Evolutionary conservation across 2,797 vertebrate genomes (phyloP).

Genomic region (Coranthus polyacanthus): DNA sequence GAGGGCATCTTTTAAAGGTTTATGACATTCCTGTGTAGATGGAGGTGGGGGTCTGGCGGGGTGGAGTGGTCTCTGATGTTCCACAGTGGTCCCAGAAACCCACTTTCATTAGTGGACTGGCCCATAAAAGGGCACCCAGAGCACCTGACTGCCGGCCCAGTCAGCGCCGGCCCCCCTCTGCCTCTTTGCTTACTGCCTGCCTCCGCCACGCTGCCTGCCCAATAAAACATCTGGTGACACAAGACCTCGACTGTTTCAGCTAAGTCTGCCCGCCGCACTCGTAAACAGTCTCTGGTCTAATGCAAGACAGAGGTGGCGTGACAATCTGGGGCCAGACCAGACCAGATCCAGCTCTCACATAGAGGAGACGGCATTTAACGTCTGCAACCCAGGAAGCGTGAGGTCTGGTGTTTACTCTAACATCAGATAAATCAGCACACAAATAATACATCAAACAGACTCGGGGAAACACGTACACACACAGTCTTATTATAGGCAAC

Average conservation of each 20-base stretch:
- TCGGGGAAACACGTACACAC: constrained; percentile 30
- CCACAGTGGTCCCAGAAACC: constrained; percentile 87
- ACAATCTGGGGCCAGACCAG: constrained; percentile 53
- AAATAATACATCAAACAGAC: constrained; percentile 80
- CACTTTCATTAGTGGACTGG: constrained; percentile 89
- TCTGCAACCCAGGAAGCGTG: constrained; percentile 37
- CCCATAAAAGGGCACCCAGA: constrained; percentile 89
- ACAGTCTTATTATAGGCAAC: constrained; percentile 58
- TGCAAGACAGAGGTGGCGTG: constrained; percentile 73
- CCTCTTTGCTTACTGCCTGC: constrained; percentile 68
- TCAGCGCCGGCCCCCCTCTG: constrained; percentile 64
- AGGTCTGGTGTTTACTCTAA: constrained; percentile 65
- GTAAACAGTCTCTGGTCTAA: constrained; percentile 78
- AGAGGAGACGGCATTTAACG: constrained; percentile 33
- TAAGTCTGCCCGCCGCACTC: constrained; percentile 63
- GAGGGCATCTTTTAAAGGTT: constrained; percentile 93
- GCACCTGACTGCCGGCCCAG: constrained; percentile 90
- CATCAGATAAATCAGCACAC: constrained; percentile 70
- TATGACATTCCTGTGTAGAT: constrained; percentile 92
- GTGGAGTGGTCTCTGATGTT: constrained; percentile 92
- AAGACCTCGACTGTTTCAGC: constrained; percentile 80
- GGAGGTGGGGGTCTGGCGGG: constrained; percentile 85
- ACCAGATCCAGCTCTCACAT: constrained; percentile 41
- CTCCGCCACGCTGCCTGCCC: constrained; percentile 71
- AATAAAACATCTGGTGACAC: constrained; percentile 84